Evolutionary conservation across 2,888 invertebrate species (phyloP), one percentile per base, ranked within the genome.

Genomic region (Rotaria sp.): DNA sequence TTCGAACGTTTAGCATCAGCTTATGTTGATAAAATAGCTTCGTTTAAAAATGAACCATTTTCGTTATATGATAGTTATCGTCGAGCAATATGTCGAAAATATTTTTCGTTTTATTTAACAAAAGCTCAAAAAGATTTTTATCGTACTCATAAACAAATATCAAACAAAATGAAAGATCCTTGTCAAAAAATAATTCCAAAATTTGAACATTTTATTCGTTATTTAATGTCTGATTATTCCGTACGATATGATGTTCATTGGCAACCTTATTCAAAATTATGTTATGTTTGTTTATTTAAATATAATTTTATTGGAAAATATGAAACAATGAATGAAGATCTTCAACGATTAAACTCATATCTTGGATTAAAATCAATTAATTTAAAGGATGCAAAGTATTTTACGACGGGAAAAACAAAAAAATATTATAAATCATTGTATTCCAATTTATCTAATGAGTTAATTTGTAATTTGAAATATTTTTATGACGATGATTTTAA

Each of bases 241-340:
- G 0, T 18, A 5, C 7, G 2, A 26, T 4, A 11, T 1, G 80
- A 97, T 90, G 96, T 96, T 90, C 97, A 97, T 90, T 96, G 96
- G 96, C 93, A 94, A 89, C 94, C 95, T 0, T 94, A 95, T 88
- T 92, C 93, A 87, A 94, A 94, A 86, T 92, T 97, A 84, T 97
- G 97, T 90, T 94, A 94, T 90, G 96, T 96, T 0, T 97, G 97
- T 90, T 92, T 93, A 50, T 93, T 97, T 88, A 94, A 94, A 89
- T 97, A 96, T 91, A 95, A 95, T 90, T 94, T 96, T 90, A 94
- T 96, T 88, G 96, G 96, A 89, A 95, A 95, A 92, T 96, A 96
- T 91, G 96, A 96, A 90, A 95, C 94, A 0, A 91, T 96, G 15
- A 92, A 94, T 57, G 94, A 94, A 89, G 97, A 96, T 90, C 94